These are phyloP conservation scores for Centrocercus urophasianus DNA, from an alignment of 2,113 vertebrate genomes.

Conservation along the genomic window DNA sequence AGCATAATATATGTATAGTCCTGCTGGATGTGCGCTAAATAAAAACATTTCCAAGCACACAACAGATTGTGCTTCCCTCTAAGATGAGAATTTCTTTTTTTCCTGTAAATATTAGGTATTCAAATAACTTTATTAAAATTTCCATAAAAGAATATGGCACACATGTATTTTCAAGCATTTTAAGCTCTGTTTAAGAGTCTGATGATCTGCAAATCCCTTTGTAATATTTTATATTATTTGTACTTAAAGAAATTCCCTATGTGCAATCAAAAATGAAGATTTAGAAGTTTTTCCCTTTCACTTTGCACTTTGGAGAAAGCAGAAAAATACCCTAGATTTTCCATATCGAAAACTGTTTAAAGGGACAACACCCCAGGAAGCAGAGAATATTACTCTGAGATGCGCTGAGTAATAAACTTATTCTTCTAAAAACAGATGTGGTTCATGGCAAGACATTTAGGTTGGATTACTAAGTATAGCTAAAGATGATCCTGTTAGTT, in stretches of 20 bases:
- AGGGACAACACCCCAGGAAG: neutral
- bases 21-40: neutral
- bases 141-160: neutral
- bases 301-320: neutral
- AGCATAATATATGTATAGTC: fast-evolving
- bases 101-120: neutral
- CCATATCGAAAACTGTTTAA: neutral
- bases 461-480: neutral
- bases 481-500: neutral
- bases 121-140: neutral
- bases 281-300: neutral
- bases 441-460: neutral
- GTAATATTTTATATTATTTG: neutral
- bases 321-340: neutral
- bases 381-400: neutral
- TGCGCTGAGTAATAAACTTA: neutral
- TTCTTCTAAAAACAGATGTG: neutral
- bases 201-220: neutral
- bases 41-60: neutral
- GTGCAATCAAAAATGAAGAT: neutral
- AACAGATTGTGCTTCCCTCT: neutral
- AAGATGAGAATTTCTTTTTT: neutral
- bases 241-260: neutral
- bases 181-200: neutral
- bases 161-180: neutral